Base-by-base conservation (phyloP, 2,888 invertebrate genomes). In the Agriotes lineatus region DNA sequence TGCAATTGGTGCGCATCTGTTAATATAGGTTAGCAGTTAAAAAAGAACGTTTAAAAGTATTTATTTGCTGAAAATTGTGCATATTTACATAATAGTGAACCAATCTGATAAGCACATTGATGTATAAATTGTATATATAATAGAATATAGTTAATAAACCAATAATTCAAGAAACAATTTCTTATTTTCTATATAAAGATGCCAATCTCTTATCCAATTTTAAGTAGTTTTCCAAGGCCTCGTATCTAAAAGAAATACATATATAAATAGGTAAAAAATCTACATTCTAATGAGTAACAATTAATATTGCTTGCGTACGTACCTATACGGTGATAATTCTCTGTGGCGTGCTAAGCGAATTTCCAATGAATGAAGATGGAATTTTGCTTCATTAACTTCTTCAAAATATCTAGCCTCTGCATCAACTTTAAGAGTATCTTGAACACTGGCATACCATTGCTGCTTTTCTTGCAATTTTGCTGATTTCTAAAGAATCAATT, bases 321-420 rank as follows among this genome's bases (percentile, higher is more conserved):
- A 82, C 81, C 82, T 80, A 6, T 84, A 82, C 0, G 85, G 85
- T 0, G 89, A 88, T 12, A 90, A 82, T 54, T 89, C 88, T 64
- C 85, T 85, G 76, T 90, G 89, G 1, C 91, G 85, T 0, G 87
- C 85, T 69, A 92, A 80, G 19, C 90, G 85, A 9, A 90, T 87
- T 72, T 92, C 90, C 30, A 91, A 77, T 0, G 88, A 85, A 64
- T 90, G 88, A 50, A 92, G 72, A 59, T 80, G 77, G 68, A 86
- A 85, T 14, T 82, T 84, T 18, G 83, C 77, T 25, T 83, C 86
- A 82, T 89, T 88, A 59, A 85, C 77, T 70, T 85, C 82, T 52
- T 82, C 79, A 52, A 90, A 87, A 71, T 90, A 88, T 3, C 85
- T 83, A 37, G 87, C 86, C 74, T 91, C 90, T 70, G 91, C 90